phyloP scores from a whole-genome alignment of 2,888 invertebrate species.

The Nymphalis polychloros region DNA sequence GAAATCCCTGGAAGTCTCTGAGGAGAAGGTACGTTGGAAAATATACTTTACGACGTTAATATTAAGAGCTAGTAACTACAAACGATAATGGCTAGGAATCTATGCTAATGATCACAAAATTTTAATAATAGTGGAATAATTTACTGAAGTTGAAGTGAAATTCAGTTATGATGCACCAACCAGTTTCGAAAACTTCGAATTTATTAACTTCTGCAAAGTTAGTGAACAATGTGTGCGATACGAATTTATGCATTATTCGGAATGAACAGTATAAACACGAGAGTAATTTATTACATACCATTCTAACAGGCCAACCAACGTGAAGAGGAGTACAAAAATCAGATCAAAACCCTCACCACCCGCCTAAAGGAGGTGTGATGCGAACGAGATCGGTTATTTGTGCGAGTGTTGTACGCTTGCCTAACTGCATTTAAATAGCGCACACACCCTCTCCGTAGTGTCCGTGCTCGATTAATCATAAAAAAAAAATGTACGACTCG shows the following conservation, averaged over 20 bases:
- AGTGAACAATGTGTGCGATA: neutral
- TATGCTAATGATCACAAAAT: slow-evolving; percentile 35
- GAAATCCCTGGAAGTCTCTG: slow-evolving; percentile 99
- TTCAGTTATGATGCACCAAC: slow-evolving; percentile 71
- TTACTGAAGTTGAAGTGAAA: slow-evolving; percentile 23
- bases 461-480: slow-evolving; percentile 45
- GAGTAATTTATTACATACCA: slow-evolving; percentile 56
- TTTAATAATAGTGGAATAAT: slow-evolving; percentile 22
- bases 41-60: slow-evolving; percentile 24
- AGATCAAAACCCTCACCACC: slow-evolving; percentile 99
- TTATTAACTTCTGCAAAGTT: neutral
- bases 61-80: slow-evolving; percentile 31
- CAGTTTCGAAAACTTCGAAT: slow-evolving; percentile 41
- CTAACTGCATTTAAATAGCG: slow-evolving; percentile 71
- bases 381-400: slow-evolving; percentile 60
- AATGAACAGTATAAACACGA: slow-evolving; percentile 24
- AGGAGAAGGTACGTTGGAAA: slow-evolving; percentile 94
- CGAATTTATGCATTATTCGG: neutral
- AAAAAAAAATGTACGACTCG: slow-evolving; percentile 21
- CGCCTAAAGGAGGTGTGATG: slow-evolving; percentile 98
- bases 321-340: slow-evolving; percentile 99
- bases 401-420: slow-evolving; percentile 72
- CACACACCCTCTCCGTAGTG: slow-evolving; percentile 55
- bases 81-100: slow-evolving; percentile 30
- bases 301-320: slow-evolving; percentile 96